Base-by-base conservation (phyloP, 2,888 invertebrate species). In the Sclerodermus sp. region DNA sequence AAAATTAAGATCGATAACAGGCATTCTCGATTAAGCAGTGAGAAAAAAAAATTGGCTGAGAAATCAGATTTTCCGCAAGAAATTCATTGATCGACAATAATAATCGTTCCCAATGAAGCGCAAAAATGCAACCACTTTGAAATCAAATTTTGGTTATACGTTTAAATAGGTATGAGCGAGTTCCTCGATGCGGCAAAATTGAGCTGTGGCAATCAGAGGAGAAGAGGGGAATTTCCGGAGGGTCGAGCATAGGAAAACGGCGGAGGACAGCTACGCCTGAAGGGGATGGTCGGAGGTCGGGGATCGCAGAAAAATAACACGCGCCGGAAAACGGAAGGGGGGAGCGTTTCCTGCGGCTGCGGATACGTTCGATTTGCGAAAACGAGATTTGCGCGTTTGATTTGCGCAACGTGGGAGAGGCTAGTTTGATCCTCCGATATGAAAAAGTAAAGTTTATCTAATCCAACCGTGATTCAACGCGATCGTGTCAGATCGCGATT, bases 381-480 rank as follows among this genome's bases (percentile, higher is more conserved):
- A 51, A 51, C 51, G 51, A 47, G 54, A 54, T 54, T 54, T 54
- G 47, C 51, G 45, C 47, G 51, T 51, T 51, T 54, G 54, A 54
- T 54, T 54, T 52, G 46, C 47, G 44, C 31, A 15, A 41, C 32
- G 51, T 15, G 16, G 32, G 38, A 40, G 41, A 23, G 23, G 8
- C 29, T 39, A 45, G 30, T 15, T 43, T 51, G 51, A 51, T 51
- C 44, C 41, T 8, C 9, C 15, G 49, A 45, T 39, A 51, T 46
- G 39, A 51, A 47, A 47, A 47, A 51, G 51, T 44, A 42, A 51
- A 47, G 51, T 30, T 46, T 46, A 43, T 46, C 50, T 40, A 40
- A 51, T 51, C 47, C 51, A 43, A 53, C 50, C 29, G 39, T 47
- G 40, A 36, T 46, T 39, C 42, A 45, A 31, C 42, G 42, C 15